Percentiles rank a stretch among this genome's conserved stretches.
Evolutionary conservation across 2,113 vertebrate genomes (phyloP).

Genomic region (Pomatostomus ruficeps): DNA sequence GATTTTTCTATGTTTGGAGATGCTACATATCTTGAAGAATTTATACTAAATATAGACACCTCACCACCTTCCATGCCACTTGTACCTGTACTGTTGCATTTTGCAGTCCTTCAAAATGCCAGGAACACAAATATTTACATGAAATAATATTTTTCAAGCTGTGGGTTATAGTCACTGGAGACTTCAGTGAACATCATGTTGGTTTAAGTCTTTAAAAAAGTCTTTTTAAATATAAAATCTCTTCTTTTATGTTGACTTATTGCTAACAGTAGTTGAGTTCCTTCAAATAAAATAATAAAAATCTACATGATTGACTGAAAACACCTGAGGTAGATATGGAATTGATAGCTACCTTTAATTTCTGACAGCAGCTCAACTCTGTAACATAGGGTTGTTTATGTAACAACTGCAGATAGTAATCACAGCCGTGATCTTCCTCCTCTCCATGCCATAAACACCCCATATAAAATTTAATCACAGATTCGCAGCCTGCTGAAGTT

Average conservation of each 20-base stretch:
- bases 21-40: neutral
- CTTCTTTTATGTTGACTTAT: neutral
- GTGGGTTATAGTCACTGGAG: neutral
- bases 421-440: neutral
- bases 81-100: neutral
- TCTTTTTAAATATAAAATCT: neutral
- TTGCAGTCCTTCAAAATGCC: neutral
- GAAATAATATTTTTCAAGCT: neutral
- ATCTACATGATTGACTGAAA: neutral
- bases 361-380: neutral
- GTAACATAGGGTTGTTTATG: fast-evolving
- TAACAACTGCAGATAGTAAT: neutral
- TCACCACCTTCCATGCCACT: neutral
- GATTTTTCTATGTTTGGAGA: neutral
- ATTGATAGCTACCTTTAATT: neutral
- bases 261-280: neutral
- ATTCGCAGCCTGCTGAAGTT: neutral
- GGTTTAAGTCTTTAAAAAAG: neutral
- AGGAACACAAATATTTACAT: neutral
- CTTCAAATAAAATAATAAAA: neutral
- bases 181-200: neutral
- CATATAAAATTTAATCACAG: neutral
- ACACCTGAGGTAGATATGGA: neutral
- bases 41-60: neutral
- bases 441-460: neutral